Evolutionary conservation across 2,888 invertebrate genomes (phyloP).

Genomic region (Pollenia amentaria): DNA sequence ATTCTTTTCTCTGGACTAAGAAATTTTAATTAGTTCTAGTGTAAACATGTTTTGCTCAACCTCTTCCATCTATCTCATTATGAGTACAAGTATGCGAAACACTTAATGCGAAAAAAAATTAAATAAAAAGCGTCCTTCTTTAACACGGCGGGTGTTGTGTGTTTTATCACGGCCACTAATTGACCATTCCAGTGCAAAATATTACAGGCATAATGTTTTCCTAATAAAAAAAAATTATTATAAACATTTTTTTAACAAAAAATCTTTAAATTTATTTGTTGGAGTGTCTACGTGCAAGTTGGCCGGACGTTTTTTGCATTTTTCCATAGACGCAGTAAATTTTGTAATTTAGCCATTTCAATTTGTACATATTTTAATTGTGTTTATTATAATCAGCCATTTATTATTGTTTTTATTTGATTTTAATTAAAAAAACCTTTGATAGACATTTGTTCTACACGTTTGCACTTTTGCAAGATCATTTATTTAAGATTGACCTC

Average conservation of each 20-base stretch:
- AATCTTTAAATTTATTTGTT: constrained; percentile 18
- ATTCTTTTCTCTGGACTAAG: too few species aligned
- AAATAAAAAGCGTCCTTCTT: constrained; percentile 55
- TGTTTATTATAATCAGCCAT: constrained; percentile 67
- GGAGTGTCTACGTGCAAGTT: neutral
- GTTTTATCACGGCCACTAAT: constrained; percentile 74
- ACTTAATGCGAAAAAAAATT: neutral
- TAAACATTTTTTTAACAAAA: constrained; percentile 8
- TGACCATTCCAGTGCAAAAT: constrained; percentile 61
- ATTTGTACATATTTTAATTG: constrained; percentile 56
- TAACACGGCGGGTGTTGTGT: constrained; percentile 73
- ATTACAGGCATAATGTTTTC: constrained; percentile 44
- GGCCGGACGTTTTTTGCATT: neutral
- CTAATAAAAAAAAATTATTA: constrained; percentile 18
- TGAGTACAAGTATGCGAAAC: neutral
- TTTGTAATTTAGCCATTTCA: constrained; percentile 53
- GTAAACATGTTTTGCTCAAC: neutral
- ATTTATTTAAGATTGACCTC: constrained; percentile 66
- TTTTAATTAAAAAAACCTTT: constrained; percentile 63
- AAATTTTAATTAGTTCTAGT: neutral
- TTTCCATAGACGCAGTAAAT: constrained; percentile 17
- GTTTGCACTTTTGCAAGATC: constrained; percentile 52
- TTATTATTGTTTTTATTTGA: constrained; percentile 73
- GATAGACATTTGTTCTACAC: constrained; percentile 60
- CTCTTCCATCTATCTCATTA: neutral